Conservation (phyloP, 2,113 vertebrate genomes). For the Patagioenas fasciata region DNA sequence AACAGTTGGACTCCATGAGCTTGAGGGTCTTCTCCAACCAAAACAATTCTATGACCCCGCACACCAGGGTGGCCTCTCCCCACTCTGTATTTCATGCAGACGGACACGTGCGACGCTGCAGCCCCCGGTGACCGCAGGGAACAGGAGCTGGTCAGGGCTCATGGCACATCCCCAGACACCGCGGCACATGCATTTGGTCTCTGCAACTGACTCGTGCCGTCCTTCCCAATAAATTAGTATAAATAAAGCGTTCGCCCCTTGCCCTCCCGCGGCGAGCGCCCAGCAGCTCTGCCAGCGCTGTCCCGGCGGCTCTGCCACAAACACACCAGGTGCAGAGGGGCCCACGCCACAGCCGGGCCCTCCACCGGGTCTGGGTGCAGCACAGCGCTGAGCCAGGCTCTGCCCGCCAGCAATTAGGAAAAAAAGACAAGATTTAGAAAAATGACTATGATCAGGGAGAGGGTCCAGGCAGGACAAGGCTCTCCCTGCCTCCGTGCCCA, state of each 20-base stretch:
- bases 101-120: accelerated
- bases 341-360: accelerated
- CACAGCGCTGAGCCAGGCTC: not conserved
- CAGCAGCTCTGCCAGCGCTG: not conserved
- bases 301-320: not conserved
- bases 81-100: constrained; percentile 40
- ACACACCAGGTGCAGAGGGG: accelerated
- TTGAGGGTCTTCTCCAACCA: no score
- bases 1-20: no score
- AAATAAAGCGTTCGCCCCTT: not conserved
- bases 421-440: not conserved
- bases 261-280: accelerated
- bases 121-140: accelerated
- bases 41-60: no score
- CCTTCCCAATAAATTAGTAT: constrained; percentile 55
- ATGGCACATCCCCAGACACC: accelerated
- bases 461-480: not conserved
- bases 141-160: not conserved
- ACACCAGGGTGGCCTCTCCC: not conserved
- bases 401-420: not conserved
- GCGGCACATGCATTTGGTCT: accelerated
- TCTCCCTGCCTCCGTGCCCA: not conserved
- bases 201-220: accelerated
- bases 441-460: not conserved
- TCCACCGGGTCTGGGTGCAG: accelerated